Conservation (phyloP, 2,797 vertebrate genomes). For the Merluccius polli region DNA sequence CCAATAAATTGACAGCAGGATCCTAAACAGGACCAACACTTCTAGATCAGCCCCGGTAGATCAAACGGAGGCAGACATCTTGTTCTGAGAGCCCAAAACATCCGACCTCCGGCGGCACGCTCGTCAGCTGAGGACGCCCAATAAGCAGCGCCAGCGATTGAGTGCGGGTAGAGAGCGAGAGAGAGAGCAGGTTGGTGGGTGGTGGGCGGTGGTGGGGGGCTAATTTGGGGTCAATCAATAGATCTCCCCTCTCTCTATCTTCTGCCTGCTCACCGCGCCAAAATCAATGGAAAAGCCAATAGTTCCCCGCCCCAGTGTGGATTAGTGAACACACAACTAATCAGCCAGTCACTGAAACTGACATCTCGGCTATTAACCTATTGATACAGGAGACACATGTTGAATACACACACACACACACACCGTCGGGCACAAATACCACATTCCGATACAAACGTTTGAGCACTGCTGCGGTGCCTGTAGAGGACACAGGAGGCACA, state of each 20-base stretch:
- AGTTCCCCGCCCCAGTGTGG: conserved; percentile 74
- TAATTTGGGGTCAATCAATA: conserved; percentile 86
- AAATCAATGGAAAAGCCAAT: conserved; percentile 82
- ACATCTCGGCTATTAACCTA: conserved; percentile 89
- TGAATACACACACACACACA: conserved; percentile 44
- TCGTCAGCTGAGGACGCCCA: conserved; percentile 45
- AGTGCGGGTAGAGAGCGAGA: conserved; percentile 36
- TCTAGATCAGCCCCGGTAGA: conserved; percentile 40
- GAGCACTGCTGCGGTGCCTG: not conserved
- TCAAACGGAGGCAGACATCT: conserved; percentile 34
- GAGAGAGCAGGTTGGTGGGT: conserved; percentile 37
- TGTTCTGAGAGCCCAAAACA: conserved; percentile 7
- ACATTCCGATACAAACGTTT: conserved; percentile 56
- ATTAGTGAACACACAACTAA: conserved; percentile 93
- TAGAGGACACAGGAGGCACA: too few relatives aligned
- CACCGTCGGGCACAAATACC: conserved; percentile 14
- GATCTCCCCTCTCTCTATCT: conserved; percentile 75
- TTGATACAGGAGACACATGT: conserved; percentile 74
- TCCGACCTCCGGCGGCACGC: conserved; percentile 50
- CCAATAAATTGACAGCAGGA: conserved; percentile 47
- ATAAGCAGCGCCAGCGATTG: conserved; percentile 45
- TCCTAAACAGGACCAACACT: conserved; percentile 41
- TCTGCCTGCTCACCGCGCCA: conserved; percentile 73
- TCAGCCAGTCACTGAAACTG: conserved; percentile 87
- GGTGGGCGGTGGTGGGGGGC: conserved; percentile 52